Base-by-base conservation (phyloP, 2,797 vertebrate species). In the Sebastes oblongus region DNA sequence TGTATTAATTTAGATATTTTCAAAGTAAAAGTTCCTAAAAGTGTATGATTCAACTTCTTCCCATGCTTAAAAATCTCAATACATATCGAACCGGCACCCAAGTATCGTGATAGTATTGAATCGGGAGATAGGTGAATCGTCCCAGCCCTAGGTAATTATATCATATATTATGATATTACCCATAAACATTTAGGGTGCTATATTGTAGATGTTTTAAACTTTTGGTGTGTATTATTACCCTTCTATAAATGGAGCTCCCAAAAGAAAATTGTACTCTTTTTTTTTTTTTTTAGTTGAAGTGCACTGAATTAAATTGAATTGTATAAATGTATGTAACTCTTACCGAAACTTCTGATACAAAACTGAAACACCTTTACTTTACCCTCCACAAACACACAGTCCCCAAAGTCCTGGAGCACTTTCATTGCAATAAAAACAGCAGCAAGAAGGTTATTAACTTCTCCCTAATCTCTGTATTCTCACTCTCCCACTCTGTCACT, bases 401-500 rank as follows among this genome's bases (percentile, higher is more conserved):
- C 24, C 42, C 42, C 29, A 25, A 67, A 39, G 60, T 25, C 46
- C 1, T 9, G 4, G 18, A 65, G 16, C 8, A 58, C 66, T 36
- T 68, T 68, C 2, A 56, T 5, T 54, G 34, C 12, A 67, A 32
- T 56, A 72, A 75, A 77, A 75, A 30, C 13, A 65, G 27, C 60
- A 56, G 16, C 16, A 68, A 66, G 20, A 81, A 56, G 5, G 4
- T 71, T 61, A 70, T 77, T 62, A 75, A 62, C 74, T 70, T 55
- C 46, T 54, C 8, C 13, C 14, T 59, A 27, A 50, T 86, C 55
- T 66, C 68, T 75, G 54, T 55, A 14, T 59, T 78, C 78, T 60
- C 22, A 0, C 24, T 61, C 46, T 56, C 46, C 6, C 66, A 16
- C 62, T 75, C 58, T 80, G 68, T 82, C 68, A 77, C 81, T 81